Evolutionary conservation across 2,888 invertebrate genomes (phyloP), one percentile per base, ranked within the genome.

Genomic region (Xestia sexstrigata): DNA sequence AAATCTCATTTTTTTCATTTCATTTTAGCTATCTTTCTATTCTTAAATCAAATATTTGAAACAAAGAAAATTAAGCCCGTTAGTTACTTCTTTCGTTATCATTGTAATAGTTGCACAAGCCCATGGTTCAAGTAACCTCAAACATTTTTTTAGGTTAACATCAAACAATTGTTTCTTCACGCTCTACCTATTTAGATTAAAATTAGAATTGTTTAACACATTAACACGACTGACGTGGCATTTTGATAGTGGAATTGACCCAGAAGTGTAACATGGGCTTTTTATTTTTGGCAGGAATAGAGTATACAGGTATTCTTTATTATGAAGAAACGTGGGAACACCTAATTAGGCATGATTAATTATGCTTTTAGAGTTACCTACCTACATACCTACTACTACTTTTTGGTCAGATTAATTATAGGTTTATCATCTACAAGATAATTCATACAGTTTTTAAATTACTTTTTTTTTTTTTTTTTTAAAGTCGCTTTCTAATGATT

Each of bases 161-260:
- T 76, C 81, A 81, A 82, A 87, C 87, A 87, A 90, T 90, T 89
- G 90, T 90, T 87, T 85, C 82, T 89, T 87, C 87, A 86, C 86
- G 88, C 84, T 77, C 78, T 70, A 79, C 73, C 87, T 86, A 88
- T 90, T 88, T 90, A 88, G 88, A 83, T 90, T 88, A 87, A 85
- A 89, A 89, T 90, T 89, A 87, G 88, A 84, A 86, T 88, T 85
- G 87, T 88, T 89, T 88, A 88, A 86, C 90, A 88, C 87, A 79
- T 90, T 85, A 82, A 84, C 89, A 82, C 67, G 70, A 75, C 80
- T 89, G 89, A 88, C 84, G 87, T 84, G 75, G 88, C 81, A 73
- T 79, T 83, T 80, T 84, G 79, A 86, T 88, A 84, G 83, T 84
- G 66, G 80, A 78, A 79, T 82, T 84, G 88, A 86, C 86, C 86